These are phyloP conservation scores for Watsonalla cultraria DNA, from an alignment of 2,888 invertebrate species.

Conservation along the genomic window DNA sequence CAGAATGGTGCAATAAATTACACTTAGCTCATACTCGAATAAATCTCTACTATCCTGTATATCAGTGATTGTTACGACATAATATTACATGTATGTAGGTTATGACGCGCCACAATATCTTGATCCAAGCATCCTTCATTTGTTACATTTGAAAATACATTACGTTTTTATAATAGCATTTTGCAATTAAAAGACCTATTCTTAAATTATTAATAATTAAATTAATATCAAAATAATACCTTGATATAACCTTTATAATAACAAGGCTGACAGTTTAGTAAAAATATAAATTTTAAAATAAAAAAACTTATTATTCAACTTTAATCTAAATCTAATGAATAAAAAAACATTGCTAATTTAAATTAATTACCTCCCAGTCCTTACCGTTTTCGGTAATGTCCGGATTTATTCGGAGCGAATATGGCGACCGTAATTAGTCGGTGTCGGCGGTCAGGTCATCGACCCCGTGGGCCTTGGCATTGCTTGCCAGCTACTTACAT, in stretches of 20 bases:
- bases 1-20: background rate
- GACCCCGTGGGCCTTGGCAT: constrained; percentile 58
- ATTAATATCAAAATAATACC: too few relatives aligned
- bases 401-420: constrained; percentile 18
- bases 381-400: constrained; percentile 18
- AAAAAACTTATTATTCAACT: background rate
- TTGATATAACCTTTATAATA: too few relatives aligned
- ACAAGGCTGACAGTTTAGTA: too few relatives aligned
- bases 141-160: too few relatives aligned
- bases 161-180: too few relatives aligned
- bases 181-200: too few relatives aligned
- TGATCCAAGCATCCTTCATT: too few relatives aligned
- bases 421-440: constrained; percentile 41
- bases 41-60: background rate
- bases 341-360: background rate
- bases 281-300: too few relatives aligned
- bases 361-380: constrained; percentile 3
- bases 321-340: background rate
- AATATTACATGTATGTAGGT: too few relatives aligned
- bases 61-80: background rate
- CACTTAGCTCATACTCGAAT: background rate
- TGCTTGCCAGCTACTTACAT: constrained; percentile 44
- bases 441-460: constrained; percentile 33
- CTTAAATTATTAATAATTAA: too few relatives aligned
- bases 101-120: too few relatives aligned